These are phyloP conservation scores for Metaphire vulgaris DNA, from an alignment of 1,140 invertebrate species.

Conservation along the genomic window DNA sequence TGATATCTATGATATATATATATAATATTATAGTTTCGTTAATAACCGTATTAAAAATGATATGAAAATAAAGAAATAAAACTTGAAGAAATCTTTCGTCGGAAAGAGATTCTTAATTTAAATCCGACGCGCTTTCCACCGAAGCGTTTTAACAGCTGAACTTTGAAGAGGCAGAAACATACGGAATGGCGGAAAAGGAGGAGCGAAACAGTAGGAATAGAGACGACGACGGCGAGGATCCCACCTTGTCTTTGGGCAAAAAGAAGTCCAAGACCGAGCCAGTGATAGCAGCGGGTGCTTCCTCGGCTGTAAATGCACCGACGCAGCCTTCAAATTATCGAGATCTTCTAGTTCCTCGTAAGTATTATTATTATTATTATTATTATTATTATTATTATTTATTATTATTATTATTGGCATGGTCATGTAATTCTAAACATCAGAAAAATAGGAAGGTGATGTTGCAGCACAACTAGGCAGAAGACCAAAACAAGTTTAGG, in stretches of 20 bases:
- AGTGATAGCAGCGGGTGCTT: not conserved
- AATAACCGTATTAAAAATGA: too few relatives aligned
- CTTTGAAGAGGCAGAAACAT: too few relatives aligned
- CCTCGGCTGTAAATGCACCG: not conserved
- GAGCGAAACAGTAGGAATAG: not conserved
- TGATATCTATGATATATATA: too few relatives aligned
- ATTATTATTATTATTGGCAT: not conserved
- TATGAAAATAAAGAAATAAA: too few relatives aligned
- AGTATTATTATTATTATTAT: not conserved
- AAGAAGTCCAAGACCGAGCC: not conserved
- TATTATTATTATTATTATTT: not conserved
- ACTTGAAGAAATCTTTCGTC: too few relatives aligned
- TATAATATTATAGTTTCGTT: too few relatives aligned
- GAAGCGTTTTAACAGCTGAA: too few relatives aligned
- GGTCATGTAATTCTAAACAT: not conserved
- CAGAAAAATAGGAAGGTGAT: not conserved
- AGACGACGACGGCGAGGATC: not conserved
- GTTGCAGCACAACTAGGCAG: not conserved
- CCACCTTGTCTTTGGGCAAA: not conserved
- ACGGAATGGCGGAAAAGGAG: conserved; percentile 6
- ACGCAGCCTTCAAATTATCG: not conserved
- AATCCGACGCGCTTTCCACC: too few relatives aligned
- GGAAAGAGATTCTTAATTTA: too few relatives aligned
- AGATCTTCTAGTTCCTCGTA: not conserved
- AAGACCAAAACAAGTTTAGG: not conserved